Evolutionary conservation across 2,113 vertebrate species (phyloP).

Genomic region (Lates calcarifer): DNA sequence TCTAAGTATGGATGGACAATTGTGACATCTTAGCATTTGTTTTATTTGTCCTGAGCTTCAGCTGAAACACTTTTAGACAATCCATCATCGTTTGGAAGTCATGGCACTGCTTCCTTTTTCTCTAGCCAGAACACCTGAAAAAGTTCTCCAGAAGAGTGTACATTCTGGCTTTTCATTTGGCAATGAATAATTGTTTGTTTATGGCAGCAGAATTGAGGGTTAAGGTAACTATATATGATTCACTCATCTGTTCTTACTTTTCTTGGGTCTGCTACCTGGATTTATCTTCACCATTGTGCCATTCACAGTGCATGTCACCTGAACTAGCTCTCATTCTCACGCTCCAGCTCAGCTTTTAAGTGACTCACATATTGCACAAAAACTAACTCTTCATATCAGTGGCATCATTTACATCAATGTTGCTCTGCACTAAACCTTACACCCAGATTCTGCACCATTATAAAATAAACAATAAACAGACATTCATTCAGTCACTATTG

Average conservation of each 20-base stretch:
- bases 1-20: not conserved
- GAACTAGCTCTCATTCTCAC: not conserved
- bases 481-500: too few species aligned
- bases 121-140: not conserved
- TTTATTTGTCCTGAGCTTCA: too few species aligned
- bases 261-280: not conserved
- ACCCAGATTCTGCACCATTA: too few species aligned
- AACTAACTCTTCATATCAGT: not conserved
- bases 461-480: too few species aligned
- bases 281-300: not conserved
- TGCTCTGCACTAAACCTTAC: too few species aligned
- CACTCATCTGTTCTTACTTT: not conserved
- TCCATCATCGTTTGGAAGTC: not conserved
- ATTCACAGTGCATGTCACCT: not conserved
- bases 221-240: not conserved
- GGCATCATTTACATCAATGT: not conserved
- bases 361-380: not conserved
- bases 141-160: not conserved
- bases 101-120: not conserved
- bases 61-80: not conserved
- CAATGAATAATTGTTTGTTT: not conserved
- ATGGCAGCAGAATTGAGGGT: not conserved
- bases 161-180: not conserved
- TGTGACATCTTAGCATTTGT: not conserved
- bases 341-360: not conserved